Base-by-base conservation (phyloP, 2,113 vertebrate genomes). In the Aptenodytes patagonicus region DNA sequence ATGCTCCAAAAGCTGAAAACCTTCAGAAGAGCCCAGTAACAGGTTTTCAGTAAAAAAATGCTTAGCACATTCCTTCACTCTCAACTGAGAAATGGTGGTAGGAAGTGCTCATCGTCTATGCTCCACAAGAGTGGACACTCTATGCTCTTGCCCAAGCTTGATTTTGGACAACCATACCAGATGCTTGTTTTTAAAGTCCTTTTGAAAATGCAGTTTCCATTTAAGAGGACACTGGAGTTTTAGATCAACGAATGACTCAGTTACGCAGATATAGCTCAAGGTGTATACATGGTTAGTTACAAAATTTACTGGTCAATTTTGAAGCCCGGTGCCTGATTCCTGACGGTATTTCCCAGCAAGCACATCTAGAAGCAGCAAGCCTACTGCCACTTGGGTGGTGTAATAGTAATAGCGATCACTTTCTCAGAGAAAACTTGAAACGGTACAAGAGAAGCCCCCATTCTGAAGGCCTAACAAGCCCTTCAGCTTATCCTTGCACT, bases 91-190 rank as follows among this genome's bases (percentile, higher is more conserved):
- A 83, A 9, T 0, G 17, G 38, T 20, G 16, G 34, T 2, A 70
- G 47, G 17, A 84, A 83, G 32, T 0, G 9, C 57, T 70, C 29
- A 10, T 12, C 2, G 1, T 6, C 26, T 15, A 7, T 6, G 8
- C 29, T 44, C 42, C 32, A 26, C 66, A 61, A 40, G 25, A 0
- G 0, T 5, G 20, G 42, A 73, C 0, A 0, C 34, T 15, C 70
- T 16, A 1, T 3, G 4, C 55, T 77, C 38, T 10, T 17, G 47
- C 6, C 29, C 34, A 51, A 58, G 46, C 22, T 31, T 8, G 36
- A 61, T 52, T 87, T 8, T 76, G n/a, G 80, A 32, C 65, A 78
- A 38, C 10, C 11, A 38, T 4, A 68, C 2, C 34, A 57, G 52
- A 15, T 13, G 13, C 11, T 34, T n/a, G 38, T 13, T 55, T 38